phyloP scores from a whole-genome alignment of 2,797 vertebrate species.

The Siniperca scherzeri region DNA sequence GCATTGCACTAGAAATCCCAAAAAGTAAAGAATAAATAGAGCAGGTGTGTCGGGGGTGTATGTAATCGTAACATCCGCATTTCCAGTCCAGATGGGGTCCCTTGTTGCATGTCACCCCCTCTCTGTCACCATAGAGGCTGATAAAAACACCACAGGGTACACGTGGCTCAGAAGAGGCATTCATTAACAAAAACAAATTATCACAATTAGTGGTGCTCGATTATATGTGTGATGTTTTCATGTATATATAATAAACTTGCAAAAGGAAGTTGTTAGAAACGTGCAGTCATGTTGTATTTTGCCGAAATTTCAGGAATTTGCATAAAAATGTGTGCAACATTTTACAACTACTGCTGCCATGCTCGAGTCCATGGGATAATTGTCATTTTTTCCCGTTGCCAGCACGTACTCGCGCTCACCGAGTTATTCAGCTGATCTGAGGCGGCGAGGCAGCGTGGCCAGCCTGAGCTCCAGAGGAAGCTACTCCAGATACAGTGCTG shows the following conservation, averaged over 20 bases:
- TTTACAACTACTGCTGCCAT: neutral
- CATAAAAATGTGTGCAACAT: neutral
- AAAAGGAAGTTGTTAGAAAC: neutral
- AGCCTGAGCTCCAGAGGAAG: slow-evolving; percentile 90
- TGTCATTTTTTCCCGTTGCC: slow-evolving; percentile 35
- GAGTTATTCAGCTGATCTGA: slow-evolving; percentile 88
- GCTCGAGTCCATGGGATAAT: neutral
- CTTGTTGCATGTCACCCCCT: too few relatives aligned
- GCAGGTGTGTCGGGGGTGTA: neutral
- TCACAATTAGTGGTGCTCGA: neutral
- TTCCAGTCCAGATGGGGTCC: neutral
- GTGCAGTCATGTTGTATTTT: neutral
- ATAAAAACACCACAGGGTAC: too few relatives aligned
- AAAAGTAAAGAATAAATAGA: neutral
- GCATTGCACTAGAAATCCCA: neutral
- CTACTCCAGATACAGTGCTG: slow-evolving; percentile 89
- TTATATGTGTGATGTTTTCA: too few relatives aligned
- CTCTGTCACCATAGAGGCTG: too few relatives aligned
- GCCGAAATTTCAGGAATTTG: neutral
- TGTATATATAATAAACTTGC: too few relatives aligned
- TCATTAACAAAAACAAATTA: too few relatives aligned
- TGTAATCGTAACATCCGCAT: neutral
- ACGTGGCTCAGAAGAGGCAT: too few relatives aligned
- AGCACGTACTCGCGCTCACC: slow-evolving; percentile 93
- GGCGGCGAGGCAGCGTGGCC: slow-evolving; percentile 88